Evolutionary conservation across 2,888 invertebrate genomes (phyloP).

Genomic region (Heliconius aoede): DNA sequence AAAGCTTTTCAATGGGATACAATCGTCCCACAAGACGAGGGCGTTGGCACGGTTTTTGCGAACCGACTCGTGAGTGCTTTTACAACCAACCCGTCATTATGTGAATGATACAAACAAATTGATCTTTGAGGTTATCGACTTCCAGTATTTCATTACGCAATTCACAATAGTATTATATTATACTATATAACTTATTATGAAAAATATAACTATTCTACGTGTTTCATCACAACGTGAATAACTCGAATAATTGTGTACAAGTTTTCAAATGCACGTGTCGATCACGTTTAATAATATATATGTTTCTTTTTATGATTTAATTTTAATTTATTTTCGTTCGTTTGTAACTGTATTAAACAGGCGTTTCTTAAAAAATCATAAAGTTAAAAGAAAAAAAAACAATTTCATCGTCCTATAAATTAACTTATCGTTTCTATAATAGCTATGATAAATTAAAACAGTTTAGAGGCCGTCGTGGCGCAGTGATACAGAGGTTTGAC

Average conservation of each 20-base stretch:
- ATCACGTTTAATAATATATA: not conserved
- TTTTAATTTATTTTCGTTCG: not conserved
- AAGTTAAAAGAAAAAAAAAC: no score
- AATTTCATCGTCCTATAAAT: no score
- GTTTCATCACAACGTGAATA: constrained; percentile 13
- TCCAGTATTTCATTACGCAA: constrained; percentile 28
- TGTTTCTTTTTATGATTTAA: not conserved
- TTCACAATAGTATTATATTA: constrained; percentile 14
- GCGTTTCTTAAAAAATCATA: not conserved
- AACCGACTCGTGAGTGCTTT: constrained; percentile 29
- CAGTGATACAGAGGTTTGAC: no score
- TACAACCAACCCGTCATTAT: constrained; percentile 34
- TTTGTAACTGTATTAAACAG: not conserved
- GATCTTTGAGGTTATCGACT: constrained; percentile 41
- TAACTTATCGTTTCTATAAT: no score
- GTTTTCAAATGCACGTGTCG: not conserved
- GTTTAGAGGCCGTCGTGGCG: no score
- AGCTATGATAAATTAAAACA: no score
- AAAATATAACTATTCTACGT: constrained; percentile 12
- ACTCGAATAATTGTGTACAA: not conserved
- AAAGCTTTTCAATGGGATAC: constrained; percentile 37
- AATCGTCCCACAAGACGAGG: constrained; percentile 39
- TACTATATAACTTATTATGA: constrained; percentile 4
- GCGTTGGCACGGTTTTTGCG: constrained; percentile 45
- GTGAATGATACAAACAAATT: constrained; percentile 42